Conservation (phyloP, 64 coral and sea anemone species). For the Montipora efflorescens region DNA sequence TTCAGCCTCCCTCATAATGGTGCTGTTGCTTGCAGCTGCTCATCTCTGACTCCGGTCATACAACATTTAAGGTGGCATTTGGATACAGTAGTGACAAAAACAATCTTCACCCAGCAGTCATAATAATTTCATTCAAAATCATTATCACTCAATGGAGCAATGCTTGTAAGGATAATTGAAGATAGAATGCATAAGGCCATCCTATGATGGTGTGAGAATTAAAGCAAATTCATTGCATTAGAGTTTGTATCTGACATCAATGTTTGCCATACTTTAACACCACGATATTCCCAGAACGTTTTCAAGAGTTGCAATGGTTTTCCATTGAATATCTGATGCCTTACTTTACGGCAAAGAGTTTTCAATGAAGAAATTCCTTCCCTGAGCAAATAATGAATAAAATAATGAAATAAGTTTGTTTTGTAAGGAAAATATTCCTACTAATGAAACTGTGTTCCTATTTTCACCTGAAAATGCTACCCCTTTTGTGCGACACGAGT, state of each 20-base stretch:
- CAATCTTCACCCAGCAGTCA: neutral
- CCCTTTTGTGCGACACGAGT: too few species aligned
- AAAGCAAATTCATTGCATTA: conserved; percentile 27
- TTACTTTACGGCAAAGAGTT: too few species aligned
- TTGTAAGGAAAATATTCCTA: too few species aligned
- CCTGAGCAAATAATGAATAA: too few species aligned
- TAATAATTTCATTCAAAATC: neutral
- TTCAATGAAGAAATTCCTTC: too few species aligned
- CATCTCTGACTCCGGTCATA: too few species aligned
- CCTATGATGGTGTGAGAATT: neutral
- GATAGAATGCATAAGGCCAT: neutral
- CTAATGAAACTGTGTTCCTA: too few species aligned
- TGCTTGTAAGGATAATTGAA: conserved; percentile 12
- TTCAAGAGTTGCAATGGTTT: neutral
- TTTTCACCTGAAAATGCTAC: too few species aligned
- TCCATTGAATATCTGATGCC: too few species aligned
- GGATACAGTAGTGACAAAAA: neutral
- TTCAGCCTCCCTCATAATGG: neutral
- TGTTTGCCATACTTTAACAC: neutral
- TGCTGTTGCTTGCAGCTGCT: too few species aligned
- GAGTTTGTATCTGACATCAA: neutral
- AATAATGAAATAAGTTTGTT: too few species aligned
- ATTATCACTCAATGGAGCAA: neutral
- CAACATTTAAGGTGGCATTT: neutral
- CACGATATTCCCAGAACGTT: neutral